Evolutionary conservation across 2,113 vertebrate species (phyloP).

Genomic region (Pristiophorus japonicus): DNA sequence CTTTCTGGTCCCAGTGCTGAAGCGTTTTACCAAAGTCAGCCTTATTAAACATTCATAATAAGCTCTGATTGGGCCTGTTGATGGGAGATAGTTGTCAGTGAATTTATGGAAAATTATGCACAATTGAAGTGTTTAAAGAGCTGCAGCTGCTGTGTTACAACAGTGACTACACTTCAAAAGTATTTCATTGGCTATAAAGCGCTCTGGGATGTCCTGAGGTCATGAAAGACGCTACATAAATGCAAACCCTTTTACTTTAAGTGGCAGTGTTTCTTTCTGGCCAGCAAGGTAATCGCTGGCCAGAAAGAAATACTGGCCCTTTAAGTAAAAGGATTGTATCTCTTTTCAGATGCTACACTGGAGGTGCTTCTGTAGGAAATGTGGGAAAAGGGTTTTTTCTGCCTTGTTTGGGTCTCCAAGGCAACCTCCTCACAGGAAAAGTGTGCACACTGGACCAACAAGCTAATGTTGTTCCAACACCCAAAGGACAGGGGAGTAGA

Average conservation of each 20-base stretch:
- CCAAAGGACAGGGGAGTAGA: neutral
- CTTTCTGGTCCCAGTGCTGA: neutral
- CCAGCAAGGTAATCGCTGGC: neutral
- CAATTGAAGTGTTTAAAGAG: neutral
- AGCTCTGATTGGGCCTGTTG: neutral
- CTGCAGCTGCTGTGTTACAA: neutral
- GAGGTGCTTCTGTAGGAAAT: too few relatives aligned
- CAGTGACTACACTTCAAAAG: neutral
- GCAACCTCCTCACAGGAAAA: neutral
- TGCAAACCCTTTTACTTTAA: neutral
- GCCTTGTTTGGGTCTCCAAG: neutral
- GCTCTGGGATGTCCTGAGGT: neutral
- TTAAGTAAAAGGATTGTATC: too few relatives aligned
- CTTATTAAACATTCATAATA: neutral
- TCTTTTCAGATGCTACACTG: too few relatives aligned
- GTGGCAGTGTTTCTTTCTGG: neutral
- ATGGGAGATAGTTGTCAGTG: neutral
- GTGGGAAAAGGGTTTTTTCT: neutral
- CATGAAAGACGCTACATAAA: neutral
- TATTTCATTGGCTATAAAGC: neutral
- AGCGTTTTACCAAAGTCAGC: neutral
- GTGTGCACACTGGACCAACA: neutral
- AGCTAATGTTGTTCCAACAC: neutral
- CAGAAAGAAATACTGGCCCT: too few relatives aligned
- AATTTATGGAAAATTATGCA: neutral